Conservation (phyloP, 37 sponge, comb jelly and placozoan genomes). For the Eunapius fragilis region DNA sequence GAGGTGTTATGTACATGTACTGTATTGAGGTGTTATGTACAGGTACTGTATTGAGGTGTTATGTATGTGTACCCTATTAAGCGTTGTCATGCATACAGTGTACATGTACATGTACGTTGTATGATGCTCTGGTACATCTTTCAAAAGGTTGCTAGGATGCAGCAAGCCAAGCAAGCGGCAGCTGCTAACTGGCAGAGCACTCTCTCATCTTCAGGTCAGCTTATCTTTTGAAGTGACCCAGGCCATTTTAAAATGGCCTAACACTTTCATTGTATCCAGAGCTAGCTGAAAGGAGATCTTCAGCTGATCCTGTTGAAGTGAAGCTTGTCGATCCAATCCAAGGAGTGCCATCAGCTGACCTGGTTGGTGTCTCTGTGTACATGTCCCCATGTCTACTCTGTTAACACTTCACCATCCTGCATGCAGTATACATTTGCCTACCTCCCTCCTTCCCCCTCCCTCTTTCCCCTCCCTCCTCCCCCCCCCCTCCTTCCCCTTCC, state of each 20-base stretch:
- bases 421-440: too few relatives aligned
- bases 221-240: too few relatives aligned
- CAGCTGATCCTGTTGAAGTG: neutral
- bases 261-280: neutral
- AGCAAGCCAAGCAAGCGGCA: constrained; percentile 63
- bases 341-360: neutral
- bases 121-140: neutral
- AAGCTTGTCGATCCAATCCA: neutral
- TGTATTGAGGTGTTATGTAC: too few relatives aligned
- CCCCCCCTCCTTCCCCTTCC: too few relatives aligned
- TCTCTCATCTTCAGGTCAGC: constrained; percentile 12
- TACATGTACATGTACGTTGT: neutral
- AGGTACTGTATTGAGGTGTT: too few relatives aligned
- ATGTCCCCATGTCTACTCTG: too few relatives aligned
- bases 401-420: too few relatives aligned
- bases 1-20: neutral
- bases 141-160: constrained; percentile 44
- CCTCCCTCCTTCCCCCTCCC: too few relatives aligned
- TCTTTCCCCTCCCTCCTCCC: too few relatives aligned
- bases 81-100: neutral
- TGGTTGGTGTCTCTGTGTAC: neutral
- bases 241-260: neutral
- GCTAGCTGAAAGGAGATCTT: neutral
- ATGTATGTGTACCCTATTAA: neutral
- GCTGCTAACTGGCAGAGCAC: constrained; percentile 51